phyloP scores from a whole-genome alignment of 2,888 invertebrate species.

The Pristionchus mayeri region DNA sequence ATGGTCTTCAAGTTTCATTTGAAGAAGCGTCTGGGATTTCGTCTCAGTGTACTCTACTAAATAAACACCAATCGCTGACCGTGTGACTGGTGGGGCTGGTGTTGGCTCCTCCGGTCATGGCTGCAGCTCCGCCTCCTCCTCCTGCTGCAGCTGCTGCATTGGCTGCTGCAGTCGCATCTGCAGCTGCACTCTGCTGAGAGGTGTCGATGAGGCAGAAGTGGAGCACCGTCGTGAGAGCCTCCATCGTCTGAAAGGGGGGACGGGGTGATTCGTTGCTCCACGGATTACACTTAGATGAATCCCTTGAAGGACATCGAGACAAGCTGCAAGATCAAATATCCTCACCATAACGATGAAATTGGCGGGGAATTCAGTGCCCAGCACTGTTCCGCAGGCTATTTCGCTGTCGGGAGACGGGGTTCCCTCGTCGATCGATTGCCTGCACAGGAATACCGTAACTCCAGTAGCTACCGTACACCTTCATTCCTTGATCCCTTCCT shows the following conservation, averaged over 20 bases:
- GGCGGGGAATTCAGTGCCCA: slow-evolving; percentile 62
- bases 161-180: neutral
- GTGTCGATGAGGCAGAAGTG: slow-evolving; percentile 74
- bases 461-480: neutral
- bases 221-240: slow-evolving; percentile 72
- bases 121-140: too few species aligned
- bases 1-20: too few species aligned
- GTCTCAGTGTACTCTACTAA: too few species aligned
- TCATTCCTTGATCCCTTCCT: too few species aligned
- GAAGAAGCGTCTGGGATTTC: too few species aligned
- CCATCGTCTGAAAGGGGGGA: slow-evolving; percentile 61
- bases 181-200: neutral
- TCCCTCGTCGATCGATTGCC: slow-evolving; percentile 38
- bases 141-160: neutral
- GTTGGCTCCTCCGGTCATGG: too few species aligned
- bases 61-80: too few species aligned
- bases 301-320: too few species aligned
- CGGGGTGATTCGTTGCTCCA: neutral
- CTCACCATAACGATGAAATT: slow-evolving; percentile 71
- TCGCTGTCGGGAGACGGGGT: slow-evolving; percentile 47
- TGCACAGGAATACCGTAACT: neutral
- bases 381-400: slow-evolving; percentile 7
- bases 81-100: slow-evolving; percentile 21
- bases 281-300: too few species aligned
- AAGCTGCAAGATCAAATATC: too few species aligned